phyloP scores from a whole-genome alignment of 2,113 vertebrate genomes.

The Xiphophorus hellerii region DNA sequence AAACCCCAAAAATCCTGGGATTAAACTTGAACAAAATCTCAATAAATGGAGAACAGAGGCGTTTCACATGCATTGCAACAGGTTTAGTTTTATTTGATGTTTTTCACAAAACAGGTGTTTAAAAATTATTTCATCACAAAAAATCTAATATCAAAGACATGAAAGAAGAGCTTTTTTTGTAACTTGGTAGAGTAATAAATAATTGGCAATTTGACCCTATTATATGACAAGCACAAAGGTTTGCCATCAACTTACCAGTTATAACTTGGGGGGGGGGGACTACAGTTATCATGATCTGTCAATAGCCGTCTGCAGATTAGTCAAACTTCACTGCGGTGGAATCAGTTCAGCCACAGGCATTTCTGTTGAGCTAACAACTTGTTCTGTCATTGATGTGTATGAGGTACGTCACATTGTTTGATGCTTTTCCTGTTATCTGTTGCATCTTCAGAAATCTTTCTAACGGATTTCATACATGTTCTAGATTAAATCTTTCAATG shows the following conservation, averaged over 20 bases:
- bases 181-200: neutral
- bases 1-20: slow-evolving; percentile 28
- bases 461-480: neutral
- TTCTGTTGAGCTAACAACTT: neutral
- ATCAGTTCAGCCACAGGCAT: neutral
- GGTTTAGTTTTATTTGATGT: neutral
- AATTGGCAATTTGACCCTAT: neutral
- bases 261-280: neutral
- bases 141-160: neutral
- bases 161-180: neutral
- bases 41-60: neutral
- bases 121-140: neutral
- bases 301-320: neutral
- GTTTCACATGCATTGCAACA: neutral
- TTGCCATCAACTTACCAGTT: neutral
- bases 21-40: neutral
- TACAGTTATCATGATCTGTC: neutral
- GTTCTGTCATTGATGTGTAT: neutral
- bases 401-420: neutral
- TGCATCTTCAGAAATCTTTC: neutral
- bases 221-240: too few relatives aligned
- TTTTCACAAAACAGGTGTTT: neutral
- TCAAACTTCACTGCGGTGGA: neutral
- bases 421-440: neutral
- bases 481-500: neutral